Conservation (phyloP, 2,888 invertebrate genomes). For the Tetragonula carbonaria region DNA sequence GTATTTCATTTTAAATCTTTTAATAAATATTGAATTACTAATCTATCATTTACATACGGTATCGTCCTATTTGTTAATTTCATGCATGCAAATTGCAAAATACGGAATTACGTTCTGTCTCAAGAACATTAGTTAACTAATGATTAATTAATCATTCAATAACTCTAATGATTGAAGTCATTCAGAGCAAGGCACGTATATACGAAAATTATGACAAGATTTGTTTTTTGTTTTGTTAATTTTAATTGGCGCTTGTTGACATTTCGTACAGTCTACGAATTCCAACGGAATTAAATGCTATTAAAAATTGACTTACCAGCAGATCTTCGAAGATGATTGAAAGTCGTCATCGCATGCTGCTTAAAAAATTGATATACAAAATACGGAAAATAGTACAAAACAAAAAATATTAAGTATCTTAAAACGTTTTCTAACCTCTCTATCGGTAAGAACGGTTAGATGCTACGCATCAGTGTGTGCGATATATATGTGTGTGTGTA, state of each 20-base stretch:
- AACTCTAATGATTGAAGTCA: not conserved
- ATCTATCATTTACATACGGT: not conserved
- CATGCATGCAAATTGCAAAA: not conserved
- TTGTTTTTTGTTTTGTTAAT: conserved; percentile 42
- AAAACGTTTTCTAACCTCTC: conserved; percentile 41
- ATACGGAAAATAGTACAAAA: not conserved
- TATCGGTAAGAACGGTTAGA: conserved; percentile 16
- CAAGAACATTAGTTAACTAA: not conserved
- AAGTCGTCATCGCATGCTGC: conserved; percentile 72
- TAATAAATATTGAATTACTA: not conserved
- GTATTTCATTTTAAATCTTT: not conserved
- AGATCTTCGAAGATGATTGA: conserved; percentile 69
- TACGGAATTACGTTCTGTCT: not conserved
- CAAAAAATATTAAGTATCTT: conserved; percentile 16
- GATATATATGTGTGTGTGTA: not conserved
- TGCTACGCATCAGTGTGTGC: not conserved
- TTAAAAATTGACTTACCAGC: conserved; percentile 69
- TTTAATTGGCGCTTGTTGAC: conserved; percentile 23
- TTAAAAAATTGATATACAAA: conserved; percentile 11
- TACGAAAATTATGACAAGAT: not conserved
- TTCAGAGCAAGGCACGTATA: not conserved
- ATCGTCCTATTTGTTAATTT: not conserved
- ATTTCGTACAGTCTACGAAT: not conserved
- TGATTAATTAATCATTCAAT: not conserved
- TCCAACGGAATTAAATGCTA: not conserved